A percentile compares a stretch with the other conserved stretches of the same genome.
These are phyloP conservation scores for zebrafish (Danio rerio) DNA, from an alignment of 2,113 vertebrate species.

Conservation along the genomic window GRCz12tu NC_133191.1:54441001-54441500, in stretches of 20 bases:
- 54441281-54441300: not conserved
- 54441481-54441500: slow-evolving; percentile 12
- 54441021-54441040: slow-evolving; percentile 60
- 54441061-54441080: slow-evolving; percentile 66
- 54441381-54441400: slow-evolving; percentile 42
- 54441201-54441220: not conserved
- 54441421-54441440: slow-evolving; percentile 50
- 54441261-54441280: slow-evolving; percentile 15
- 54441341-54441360: slow-evolving; percentile 37
- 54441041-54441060: slow-evolving; percentile 53
- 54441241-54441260: not conserved
- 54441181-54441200: not conserved
- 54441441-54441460: slow-evolving; percentile 34
- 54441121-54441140: slow-evolving; percentile 27
- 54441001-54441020: slow-evolving; percentile 56
- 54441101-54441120: slow-evolving; percentile 20
- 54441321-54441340: slow-evolving; percentile 1
- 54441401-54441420: slow-evolving; percentile 44
- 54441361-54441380: slow-evolving; percentile 40
- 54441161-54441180: not conserved
- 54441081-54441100: slow-evolving; percentile 38
- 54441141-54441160: slow-evolving; percentile 7
- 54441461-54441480: slow-evolving; percentile 48
- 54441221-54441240: slow-evolving; percentile 20
- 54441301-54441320: not conserved